A percentile compares a stretch with the other conserved stretches of the same genome.
Evolutionary conservation across 2,113 vertebrate species (phyloP).

Genomic region (Amphiprion percula): DNA sequence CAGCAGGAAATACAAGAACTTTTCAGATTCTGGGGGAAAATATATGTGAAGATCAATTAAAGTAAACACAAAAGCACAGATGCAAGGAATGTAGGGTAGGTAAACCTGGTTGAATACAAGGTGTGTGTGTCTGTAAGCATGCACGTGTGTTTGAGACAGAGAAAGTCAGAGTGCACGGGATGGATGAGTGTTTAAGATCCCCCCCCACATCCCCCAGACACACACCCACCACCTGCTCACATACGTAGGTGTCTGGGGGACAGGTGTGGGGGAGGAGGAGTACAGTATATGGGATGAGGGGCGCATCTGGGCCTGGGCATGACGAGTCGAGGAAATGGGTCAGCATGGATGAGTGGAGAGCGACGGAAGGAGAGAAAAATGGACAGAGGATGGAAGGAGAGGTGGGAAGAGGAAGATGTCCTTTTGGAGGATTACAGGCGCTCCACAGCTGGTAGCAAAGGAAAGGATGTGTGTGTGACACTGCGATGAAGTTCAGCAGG

Average conservation of each 20-base stretch:
- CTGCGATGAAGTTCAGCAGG: constrained; percentile 34
- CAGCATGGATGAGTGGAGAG: constrained; percentile 77
- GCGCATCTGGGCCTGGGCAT: constrained; percentile 80
- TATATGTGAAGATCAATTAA: background rate
- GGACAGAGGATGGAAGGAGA: constrained; percentile 54
- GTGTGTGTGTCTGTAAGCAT: constrained; percentile 1
- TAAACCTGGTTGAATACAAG: background rate
- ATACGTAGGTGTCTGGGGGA: constrained; percentile 52
- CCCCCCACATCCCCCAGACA: constrained; percentile 37
- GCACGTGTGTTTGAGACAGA: constrained; percentile 30
- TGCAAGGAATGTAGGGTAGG: background rate
- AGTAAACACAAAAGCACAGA: background rate
- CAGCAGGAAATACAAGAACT: too few species aligned
- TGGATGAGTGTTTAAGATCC: constrained; percentile 63
- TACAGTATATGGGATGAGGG: constrained; percentile 75
- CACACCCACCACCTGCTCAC: constrained; percentile 16
- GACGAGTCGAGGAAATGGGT: constrained; percentile 81
- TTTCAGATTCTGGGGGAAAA: background rate
- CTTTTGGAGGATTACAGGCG: constrained; percentile 79
- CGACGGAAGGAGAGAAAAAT: constrained; percentile 64
- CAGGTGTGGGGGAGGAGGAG: constrained; percentile 69
- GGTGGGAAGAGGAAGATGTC: constrained; percentile 66
- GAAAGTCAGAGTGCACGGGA: constrained; percentile 46
- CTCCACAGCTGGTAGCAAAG: constrained; percentile 68
- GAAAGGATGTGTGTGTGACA: constrained; percentile 14